Percentiles rank a stretch among this genome's conserved stretches.
Conservation (phyloP, 37 sponge, comb jelly and placozoan species). For the Hormiphora californensis region DNA sequence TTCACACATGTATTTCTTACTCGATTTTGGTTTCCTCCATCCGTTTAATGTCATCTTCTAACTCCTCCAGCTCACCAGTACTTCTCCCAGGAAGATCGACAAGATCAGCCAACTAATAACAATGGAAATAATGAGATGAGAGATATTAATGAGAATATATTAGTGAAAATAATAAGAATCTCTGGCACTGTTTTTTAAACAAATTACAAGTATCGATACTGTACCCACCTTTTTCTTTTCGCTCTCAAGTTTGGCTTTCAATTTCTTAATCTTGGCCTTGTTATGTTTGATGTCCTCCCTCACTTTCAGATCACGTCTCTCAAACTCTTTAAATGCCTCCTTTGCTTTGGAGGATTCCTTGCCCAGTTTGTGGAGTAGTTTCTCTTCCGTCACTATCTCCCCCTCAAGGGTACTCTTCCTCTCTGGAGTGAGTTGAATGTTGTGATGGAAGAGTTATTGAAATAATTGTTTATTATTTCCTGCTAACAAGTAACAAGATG, state of each 20-base stretch:
- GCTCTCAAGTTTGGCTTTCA: conserved; percentile 56
- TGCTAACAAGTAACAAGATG: too few species aligned
- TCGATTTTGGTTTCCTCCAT: conserved; percentile 65
- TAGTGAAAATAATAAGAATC: not conserved
- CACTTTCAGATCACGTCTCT: conserved; percentile 53
- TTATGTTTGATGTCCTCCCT: conserved; percentile 76
- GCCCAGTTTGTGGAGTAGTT: not conserved
- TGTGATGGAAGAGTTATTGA: too few species aligned
- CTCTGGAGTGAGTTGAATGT: not conserved
- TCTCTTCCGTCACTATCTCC: not conserved
- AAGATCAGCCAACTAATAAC: conserved; percentile 59
- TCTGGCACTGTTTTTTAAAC: too few species aligned
- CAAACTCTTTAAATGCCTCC: conserved; percentile 24
- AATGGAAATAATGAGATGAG: not conserved
- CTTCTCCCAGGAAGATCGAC: conserved; percentile 67
- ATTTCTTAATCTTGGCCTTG: conserved; percentile 67
- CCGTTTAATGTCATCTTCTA: conserved; percentile 58
- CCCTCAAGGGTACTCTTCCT: conserved; percentile 10
- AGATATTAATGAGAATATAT: not conserved
- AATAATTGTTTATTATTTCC: too few species aligned
- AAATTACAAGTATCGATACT: not conserved
- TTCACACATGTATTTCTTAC: not conserved
- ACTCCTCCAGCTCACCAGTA: conserved; percentile 63
- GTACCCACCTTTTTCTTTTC: conserved; percentile 68
- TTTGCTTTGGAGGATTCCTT: conserved; percentile 24